Conservation (phyloP, 2,113 vertebrate species). For the Muscicapa adusta region DNA sequence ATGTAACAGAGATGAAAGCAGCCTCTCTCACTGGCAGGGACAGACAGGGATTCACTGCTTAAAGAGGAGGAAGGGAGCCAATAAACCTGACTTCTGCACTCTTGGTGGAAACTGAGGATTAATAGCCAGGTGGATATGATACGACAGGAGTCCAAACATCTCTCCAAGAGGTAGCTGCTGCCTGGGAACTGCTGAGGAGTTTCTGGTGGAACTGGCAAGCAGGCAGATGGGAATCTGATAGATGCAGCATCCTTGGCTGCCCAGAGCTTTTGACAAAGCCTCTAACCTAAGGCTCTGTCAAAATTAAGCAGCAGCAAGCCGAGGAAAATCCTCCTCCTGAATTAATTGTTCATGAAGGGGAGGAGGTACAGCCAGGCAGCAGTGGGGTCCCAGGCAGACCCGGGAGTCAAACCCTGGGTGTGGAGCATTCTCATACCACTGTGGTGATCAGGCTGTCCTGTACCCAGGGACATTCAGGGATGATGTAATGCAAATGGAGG, state of each 20-base stretch:
- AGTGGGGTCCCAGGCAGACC: not conserved
- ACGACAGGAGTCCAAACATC: rapidly evolving
- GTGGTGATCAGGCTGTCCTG: not conserved
- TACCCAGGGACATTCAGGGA: not conserved
- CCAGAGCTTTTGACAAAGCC: not conserved
- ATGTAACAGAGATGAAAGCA: not conserved
- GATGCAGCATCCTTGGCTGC: not conserved
- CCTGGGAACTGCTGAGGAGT: not conserved
- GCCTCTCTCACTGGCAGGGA: not conserved
- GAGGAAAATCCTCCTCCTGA: not conserved
- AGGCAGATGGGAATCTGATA: not conserved
- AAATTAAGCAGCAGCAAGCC: not conserved
- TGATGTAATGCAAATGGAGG: not conserved
- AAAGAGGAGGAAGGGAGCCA: not conserved
- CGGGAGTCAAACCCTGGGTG: not conserved
- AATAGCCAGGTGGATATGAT: not conserved
- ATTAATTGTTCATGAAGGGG: not conserved
- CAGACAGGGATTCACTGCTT: not conserved
- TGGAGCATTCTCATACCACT: not conserved
- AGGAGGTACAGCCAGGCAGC: not conserved
- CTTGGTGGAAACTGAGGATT: not conserved
- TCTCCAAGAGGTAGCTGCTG: not conserved
- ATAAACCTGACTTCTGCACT: not conserved
- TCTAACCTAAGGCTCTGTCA: not conserved
- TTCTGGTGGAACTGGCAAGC: not conserved